Evolutionary conservation across 1,140 invertebrate genomes (phyloP).

Genomic region (Drosophila ficusphila): DNA sequence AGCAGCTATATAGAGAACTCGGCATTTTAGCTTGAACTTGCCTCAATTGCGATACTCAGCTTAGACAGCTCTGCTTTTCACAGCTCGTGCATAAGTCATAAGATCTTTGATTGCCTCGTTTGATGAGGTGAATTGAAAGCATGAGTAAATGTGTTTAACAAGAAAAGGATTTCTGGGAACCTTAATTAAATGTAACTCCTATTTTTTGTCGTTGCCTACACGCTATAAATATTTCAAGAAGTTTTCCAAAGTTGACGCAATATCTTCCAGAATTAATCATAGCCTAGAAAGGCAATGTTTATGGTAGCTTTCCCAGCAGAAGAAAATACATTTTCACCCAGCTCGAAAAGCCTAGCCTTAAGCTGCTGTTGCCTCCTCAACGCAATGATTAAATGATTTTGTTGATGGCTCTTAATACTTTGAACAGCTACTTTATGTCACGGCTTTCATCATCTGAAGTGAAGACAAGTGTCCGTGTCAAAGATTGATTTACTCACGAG

Average conservation of each 20-base stretch:
- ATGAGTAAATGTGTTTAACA: not conserved
- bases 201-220: not conserved
- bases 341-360: not conserved
- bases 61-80: conserved; percentile 17
- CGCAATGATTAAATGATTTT: conserved; percentile 42
- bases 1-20: not conserved
- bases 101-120: conserved; percentile 24
- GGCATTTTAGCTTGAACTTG: conserved; percentile 45
- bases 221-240: too few species aligned
- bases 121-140: conserved; percentile 15
- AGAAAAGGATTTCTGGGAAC: conserved; percentile 6
- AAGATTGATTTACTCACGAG: conserved; percentile 35
- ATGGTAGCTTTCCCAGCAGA: too few species aligned
- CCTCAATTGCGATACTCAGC: conserved; percentile 29
- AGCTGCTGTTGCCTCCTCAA: conserved; percentile 7
- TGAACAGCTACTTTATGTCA: conserved; percentile 45
- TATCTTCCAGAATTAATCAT: not conserved
- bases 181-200: not conserved
- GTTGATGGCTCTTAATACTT: conserved; percentile 38
- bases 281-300: not conserved
- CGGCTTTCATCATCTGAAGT: conserved; percentile 22
- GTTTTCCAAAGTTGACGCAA: too few species aligned
- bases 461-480: conserved; percentile 20
- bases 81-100: conserved; percentile 30
- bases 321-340: conserved; percentile 7